Evolutionary conservation across 1,140 invertebrate species (phyloP).

Genomic region (Rhysida immarginata): DNA sequence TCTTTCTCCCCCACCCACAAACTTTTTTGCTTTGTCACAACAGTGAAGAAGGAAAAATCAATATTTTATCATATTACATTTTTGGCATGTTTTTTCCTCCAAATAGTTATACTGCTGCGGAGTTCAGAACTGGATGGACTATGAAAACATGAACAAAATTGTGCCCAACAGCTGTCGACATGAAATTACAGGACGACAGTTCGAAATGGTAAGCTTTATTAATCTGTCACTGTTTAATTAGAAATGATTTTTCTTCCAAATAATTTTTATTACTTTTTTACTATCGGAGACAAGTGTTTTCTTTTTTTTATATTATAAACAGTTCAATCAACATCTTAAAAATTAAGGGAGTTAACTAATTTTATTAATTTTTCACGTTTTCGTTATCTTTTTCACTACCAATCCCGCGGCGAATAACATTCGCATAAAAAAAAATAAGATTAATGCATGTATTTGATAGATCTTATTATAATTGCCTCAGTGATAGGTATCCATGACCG

Average conservation of each 20-base stretch:
- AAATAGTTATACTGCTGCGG: slow-evolving; percentile 81
- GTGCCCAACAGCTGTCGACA: slow-evolving; percentile 65
- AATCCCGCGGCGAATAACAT: no score
- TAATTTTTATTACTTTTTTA: background rate
- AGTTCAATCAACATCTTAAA: background rate
- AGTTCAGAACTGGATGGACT: slow-evolving; percentile 62
- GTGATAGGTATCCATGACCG: no score
- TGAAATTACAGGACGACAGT: slow-evolving; percentile 71
- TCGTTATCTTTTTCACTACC: no score
- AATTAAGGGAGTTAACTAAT: background rate
- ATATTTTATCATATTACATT: no score
- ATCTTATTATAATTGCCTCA: no score
- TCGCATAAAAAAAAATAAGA: no score
- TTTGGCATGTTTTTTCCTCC: no score
- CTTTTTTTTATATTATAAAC: background rate
- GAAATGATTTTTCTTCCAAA: background rate
- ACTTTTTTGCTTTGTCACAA: no score
- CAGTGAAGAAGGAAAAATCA: no score
- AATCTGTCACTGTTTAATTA: background rate
- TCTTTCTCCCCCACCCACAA: no score
- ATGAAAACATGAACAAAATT: slow-evolving; percentile 52
- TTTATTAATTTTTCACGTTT: no score
- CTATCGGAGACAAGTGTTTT: background rate
- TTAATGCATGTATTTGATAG: no score
- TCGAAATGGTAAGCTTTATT: slow-evolving; percentile 37